Evolutionary conservation across 2,888 invertebrate species (phyloP), one percentile per base, ranked within the genome.

Genomic region (Calephelis perditalis): DNA sequence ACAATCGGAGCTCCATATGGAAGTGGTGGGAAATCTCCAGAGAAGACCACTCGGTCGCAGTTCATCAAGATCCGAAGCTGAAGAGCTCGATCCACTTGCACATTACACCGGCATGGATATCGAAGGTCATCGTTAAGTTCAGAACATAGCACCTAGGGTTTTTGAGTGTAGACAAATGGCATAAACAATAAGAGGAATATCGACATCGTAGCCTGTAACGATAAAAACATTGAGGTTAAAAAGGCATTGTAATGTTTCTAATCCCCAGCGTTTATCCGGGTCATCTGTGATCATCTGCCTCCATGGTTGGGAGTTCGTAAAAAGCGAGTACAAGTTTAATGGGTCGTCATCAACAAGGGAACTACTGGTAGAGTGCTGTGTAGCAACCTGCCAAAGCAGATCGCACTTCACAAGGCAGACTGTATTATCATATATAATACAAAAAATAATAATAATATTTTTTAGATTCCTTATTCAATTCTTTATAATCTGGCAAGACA

Each of bases 41-140:
- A 91, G 74, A 97, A 96, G 43, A 96, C 95, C 36, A 96, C 94
- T 9, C 93, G 86, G 86, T 97, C 97, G 79, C 97, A 97, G 81
- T 97, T 93, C 92, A 97, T 94, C 70, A 93, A 88, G 68, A 96
- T 93, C 61, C 86, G 75, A 7, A 90, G 71, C 68, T 88, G 87
- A 10, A 88, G 72, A 0, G 86, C 79, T 26, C 86, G 72, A 74
- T 92, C 93, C 64, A 92, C 92, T 62, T 84, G 81, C 56, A 90
- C 86, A 26, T 82, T 77, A 60, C 91, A 91, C 47, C 92, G 89
- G 86, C 96, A 97, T 0, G 96, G 96, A 73, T 96, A 92, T 57
- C 95, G 92, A 45, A 96, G 91, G 67, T 95, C 94, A 66, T 94
- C 93, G 74, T 95, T 95, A 60, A 96, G 83, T 79, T 96, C 96